Evolutionary conservation across 2,113 vertebrate species (phyloP).

Genomic region (Delphinapterus leucas): DNA sequence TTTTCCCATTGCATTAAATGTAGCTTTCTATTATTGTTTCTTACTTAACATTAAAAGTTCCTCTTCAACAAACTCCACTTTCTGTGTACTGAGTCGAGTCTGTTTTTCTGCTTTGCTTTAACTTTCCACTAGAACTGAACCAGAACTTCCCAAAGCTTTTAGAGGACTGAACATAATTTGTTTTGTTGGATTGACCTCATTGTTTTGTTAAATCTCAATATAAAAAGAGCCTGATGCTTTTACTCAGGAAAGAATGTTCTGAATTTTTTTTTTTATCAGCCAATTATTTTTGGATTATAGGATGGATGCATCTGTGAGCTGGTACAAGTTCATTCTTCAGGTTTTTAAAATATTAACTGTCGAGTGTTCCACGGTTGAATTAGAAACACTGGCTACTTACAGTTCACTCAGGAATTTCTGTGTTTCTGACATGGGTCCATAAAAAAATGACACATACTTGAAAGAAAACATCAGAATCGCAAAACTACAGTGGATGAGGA

Average conservation of each 20-base stretch:
- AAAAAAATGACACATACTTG: neutral
- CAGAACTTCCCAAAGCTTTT: neutral
- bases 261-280: neutral
- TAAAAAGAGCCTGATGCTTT: neutral
- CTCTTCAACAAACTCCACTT: neutral
- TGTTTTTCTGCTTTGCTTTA: neutral
- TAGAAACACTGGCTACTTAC: neutral
- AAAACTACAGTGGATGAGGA: neutral
- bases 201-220: neutral
- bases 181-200: neutral
- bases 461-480: neutral
- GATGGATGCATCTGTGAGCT: neutral
- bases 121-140: neutral
- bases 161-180: neutral
- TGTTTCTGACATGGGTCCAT: neutral
- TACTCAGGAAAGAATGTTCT: neutral
- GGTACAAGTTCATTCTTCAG: neutral
- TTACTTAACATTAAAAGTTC: neutral
- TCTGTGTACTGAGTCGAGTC: neutral
- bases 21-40: neutral
- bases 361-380: neutral
- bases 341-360: neutral
- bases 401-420: neutral
- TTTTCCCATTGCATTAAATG: neutral
- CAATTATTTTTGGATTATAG: neutral